These are phyloP conservation scores for Radopholus similis DNA, from an alignment of 1,140 invertebrate genomes.

Conservation along the genomic window DNA sequence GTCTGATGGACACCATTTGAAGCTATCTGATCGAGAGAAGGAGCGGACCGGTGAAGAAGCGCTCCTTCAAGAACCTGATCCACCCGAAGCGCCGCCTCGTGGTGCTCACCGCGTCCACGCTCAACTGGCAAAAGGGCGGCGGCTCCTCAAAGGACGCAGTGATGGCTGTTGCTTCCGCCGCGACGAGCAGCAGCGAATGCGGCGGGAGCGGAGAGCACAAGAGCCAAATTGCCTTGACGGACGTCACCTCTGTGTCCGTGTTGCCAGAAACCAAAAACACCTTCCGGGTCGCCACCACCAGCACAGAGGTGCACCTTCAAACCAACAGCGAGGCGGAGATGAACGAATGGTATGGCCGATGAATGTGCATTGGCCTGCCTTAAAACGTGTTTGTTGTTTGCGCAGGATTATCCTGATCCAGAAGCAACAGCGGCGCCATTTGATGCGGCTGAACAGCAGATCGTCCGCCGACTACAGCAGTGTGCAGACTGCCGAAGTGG, in stretches of 20 bases:
- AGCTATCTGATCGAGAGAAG: constrained; percentile 48
- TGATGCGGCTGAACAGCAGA: constrained; percentile 28
- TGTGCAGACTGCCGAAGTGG: constrained; percentile 26
- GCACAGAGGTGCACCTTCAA: constrained; percentile 49
- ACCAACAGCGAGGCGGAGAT: constrained; percentile 42
- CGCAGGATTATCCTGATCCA: constrained; percentile 47
- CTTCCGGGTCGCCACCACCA: constrained; percentile 41
- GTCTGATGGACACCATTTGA: constrained; percentile 6
- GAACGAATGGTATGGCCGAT: constrained; percentile 46
- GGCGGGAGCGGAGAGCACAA: constrained; percentile 38
- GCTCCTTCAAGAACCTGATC: constrained; percentile 52
- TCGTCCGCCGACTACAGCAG: constrained; percentile 5
- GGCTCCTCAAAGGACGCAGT: constrained; percentile 12
- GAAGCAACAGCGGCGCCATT: constrained; percentile 44
- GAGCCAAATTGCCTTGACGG: constrained; percentile 40
- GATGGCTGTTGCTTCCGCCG: not conserved
- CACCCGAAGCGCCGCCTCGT: constrained; percentile 51
- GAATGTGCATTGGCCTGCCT: not conserved
- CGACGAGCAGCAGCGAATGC: not conserved
- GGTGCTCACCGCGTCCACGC: constrained; percentile 37
- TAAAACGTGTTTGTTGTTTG: constrained; percentile 1
- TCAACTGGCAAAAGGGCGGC: constrained; percentile 10
- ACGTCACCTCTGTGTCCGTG: constrained; percentile 43
- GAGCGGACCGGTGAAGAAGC: constrained; percentile 40
- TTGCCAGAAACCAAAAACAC: constrained; percentile 45